Conservation (phyloP, 2,888 invertebrate genomes). For the Chrysina gloriosa region DNA sequence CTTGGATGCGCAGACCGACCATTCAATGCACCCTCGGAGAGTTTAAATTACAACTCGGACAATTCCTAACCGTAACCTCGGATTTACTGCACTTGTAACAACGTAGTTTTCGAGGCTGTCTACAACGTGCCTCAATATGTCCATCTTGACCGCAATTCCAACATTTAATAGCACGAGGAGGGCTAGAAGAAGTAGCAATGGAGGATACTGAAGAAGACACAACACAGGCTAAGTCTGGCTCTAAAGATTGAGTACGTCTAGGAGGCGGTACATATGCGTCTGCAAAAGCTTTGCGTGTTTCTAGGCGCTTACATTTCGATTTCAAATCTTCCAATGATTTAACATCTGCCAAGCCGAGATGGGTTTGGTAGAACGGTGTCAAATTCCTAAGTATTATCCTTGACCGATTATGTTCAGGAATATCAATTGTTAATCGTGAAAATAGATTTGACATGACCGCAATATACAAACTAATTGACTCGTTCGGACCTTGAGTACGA, state of each 20-base stretch:
- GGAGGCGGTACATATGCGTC: background rate
- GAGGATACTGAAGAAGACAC: background rate
- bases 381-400: constrained; percentile 42
- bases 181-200: background rate
- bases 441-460: constrained; percentile 28
- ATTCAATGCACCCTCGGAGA: background rate
- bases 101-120: background rate
- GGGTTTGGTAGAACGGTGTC: constrained; percentile 39
- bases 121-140: background rate
- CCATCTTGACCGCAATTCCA: background rate
- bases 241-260: background rate
- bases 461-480: constrained; percentile 11
- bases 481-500: too few relatives aligned
- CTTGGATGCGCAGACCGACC: background rate
- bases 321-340: background rate
- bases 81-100: background rate
- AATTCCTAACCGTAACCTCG: background rate
- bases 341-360: constrained; percentile 37
- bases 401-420: constrained; percentile 29
- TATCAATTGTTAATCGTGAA: background rate
- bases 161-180: background rate
- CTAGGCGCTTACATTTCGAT: background rate
- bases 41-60: background rate
- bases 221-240: background rate
- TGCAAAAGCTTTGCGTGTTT: background rate